A percentile compares a stretch with the other conserved stretches of the same genome.
Evolutionary conservation across 2,888 invertebrate species (phyloP).

Genomic region (Artemia sp.): DNA sequence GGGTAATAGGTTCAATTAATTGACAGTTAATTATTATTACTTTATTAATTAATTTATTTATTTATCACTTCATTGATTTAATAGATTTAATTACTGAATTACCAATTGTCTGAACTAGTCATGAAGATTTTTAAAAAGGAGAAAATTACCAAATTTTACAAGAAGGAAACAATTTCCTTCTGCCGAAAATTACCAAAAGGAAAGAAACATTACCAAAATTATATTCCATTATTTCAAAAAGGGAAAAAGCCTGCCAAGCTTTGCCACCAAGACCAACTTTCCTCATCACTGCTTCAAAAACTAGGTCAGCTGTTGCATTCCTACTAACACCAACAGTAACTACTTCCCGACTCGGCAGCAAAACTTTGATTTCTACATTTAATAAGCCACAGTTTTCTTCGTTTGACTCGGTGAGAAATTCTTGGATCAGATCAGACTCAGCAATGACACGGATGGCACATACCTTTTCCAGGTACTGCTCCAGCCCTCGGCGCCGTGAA

Average conservation of each 20-base stretch:
- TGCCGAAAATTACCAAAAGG: slow-evolving; percentile 83
- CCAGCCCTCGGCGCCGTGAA: slow-evolving; percentile 75
- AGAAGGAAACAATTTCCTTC: slow-evolving; percentile 85
- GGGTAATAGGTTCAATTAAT: too few relatives aligned
- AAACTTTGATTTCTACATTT: slow-evolving; percentile 46
- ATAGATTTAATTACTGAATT: neutral
- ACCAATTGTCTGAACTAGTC: too few relatives aligned
- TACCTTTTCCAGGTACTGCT: slow-evolving; percentile 93
- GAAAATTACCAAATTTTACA: slow-evolving; percentile 36
- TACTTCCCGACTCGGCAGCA: slow-evolving; percentile 78
- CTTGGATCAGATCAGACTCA: slow-evolving; percentile 90
- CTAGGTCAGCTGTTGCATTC: slow-evolving; percentile 73
- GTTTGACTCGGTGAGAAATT: slow-evolving; percentile 83
- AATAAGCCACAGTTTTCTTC: slow-evolving; percentile 44
- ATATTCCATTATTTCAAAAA: slow-evolving; percentile 93
- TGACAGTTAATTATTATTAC: too few relatives aligned
- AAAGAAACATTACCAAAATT: slow-evolving; percentile 58
- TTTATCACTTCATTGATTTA: neutral
- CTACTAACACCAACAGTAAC: slow-evolving; percentile 72
- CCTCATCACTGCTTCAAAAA: slow-evolving; percentile 68
- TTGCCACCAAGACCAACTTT: slow-evolving; percentile 63
- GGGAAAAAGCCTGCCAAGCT: slow-evolving; percentile 74
- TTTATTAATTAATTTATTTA: too few relatives aligned
- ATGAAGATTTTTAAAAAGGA: too few relatives aligned
- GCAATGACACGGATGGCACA: slow-evolving; percentile 96